Evolutionary conservation across 1,140 invertebrate genomes (phyloP).

Genomic region (Neodiprion virginianus): DNA sequence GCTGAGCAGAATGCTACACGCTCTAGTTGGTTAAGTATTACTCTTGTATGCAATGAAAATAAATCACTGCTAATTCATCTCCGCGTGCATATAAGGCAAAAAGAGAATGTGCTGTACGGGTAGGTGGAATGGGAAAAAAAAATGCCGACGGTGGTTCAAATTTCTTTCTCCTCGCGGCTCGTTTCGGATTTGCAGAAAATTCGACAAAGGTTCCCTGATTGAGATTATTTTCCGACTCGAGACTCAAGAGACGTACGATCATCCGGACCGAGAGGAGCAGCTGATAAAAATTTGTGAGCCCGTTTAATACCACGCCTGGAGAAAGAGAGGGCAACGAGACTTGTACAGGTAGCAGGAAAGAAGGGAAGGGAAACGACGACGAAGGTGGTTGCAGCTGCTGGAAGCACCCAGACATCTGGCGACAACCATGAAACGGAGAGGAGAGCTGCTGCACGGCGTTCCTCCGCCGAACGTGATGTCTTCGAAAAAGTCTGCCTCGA

Average conservation of each 20-base stretch:
- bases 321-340: not conserved
- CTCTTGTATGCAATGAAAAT: not conserved
- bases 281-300: conserved; percentile 2
- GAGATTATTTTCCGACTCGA: not conserved
- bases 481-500: conserved; percentile 7
- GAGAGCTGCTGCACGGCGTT: not conserved
- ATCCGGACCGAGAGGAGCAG: not conserved
- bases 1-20: not conserved
- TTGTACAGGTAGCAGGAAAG: not conserved
- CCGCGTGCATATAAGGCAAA: not conserved
- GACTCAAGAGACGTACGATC: not conserved
- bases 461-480: not conserved
- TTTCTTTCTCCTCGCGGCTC: not conserved
- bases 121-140: not conserved
- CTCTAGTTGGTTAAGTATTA: not conserved
- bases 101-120: too few species aligned
- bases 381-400: conserved; percentile 6
- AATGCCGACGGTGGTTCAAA: not conserved
- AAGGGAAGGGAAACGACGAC: not conserved
- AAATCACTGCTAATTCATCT: conserved; percentile 3
- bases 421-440: not conserved
- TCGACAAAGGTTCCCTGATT: too few species aligned
- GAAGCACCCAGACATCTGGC: not conserved
- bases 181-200: too few species aligned
- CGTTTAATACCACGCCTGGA: not conserved